phyloP scores from a whole-genome alignment of 2,797 vertebrate species.

The Cyclura pinguis region DNA sequence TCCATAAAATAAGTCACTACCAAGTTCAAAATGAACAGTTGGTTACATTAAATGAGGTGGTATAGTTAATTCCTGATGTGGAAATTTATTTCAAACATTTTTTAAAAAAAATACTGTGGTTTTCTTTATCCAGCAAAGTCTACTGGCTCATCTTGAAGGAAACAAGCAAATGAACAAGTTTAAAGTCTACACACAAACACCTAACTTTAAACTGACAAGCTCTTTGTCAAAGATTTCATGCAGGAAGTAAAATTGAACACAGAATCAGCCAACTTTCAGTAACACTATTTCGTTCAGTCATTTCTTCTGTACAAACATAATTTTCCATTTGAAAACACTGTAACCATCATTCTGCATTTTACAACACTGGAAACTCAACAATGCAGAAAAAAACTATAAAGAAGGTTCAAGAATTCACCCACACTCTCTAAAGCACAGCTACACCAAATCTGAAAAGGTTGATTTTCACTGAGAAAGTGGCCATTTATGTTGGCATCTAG shows the following conservation, averaged over 20 bases:
- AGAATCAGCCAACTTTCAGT: not conserved
- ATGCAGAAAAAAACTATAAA: not conserved
- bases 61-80: constrained; percentile 43
- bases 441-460: not conserved
- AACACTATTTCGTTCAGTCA: constrained; percentile 25
- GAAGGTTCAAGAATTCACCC: not conserved
- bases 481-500: not conserved
- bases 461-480: not conserved
- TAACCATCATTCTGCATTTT: not conserved
- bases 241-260: not conserved
- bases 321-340: not conserved
- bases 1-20: constrained; percentile 54
- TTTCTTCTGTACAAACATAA: constrained; percentile 19
- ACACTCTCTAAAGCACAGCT: not conserved
- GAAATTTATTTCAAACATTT: constrained; percentile 25
- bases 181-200: not conserved
- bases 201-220: not conserved
- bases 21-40: constrained; percentile 57
- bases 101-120: constrained; percentile 22
- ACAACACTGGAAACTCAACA: not conserved
- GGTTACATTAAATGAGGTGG: constrained; percentile 55
- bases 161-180: not conserved
- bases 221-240: not conserved
- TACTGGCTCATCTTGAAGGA: not conserved
- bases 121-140: constrained; percentile 44